Conservation (phyloP, 2,113 vertebrate species). For the Paramisgurnus dabryanus region DNA sequence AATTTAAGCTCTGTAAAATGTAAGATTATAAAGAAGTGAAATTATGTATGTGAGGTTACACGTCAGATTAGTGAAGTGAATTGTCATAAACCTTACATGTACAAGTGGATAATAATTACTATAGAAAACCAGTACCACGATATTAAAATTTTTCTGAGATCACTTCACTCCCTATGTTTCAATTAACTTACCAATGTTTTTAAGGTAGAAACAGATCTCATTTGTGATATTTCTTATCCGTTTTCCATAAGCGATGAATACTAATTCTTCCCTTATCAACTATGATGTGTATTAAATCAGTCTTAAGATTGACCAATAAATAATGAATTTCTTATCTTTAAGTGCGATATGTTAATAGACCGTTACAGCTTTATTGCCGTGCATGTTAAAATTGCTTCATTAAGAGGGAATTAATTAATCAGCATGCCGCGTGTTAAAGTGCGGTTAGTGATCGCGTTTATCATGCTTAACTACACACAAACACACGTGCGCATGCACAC, state of each 20-base stretch:
- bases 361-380: constrained; percentile 2
- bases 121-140: no score
- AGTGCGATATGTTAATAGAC: constrained; percentile 23
- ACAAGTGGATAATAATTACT: no score
- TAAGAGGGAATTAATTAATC: constrained; percentile 38
- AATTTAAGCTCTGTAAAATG: no score
- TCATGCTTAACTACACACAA: constrained; percentile 36
- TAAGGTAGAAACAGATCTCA: background rate
- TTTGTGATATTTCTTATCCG: background rate
- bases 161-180: no score
- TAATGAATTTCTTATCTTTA: constrained; percentile 27
- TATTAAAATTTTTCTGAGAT: no score
- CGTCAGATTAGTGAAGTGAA: no score
- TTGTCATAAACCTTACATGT: no score
- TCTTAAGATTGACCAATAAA: constrained; percentile 32
- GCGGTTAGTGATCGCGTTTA: background rate
- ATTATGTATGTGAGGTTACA: no score
- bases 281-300: constrained; percentile 25
- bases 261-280: background rate
- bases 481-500: constrained; percentile 19
- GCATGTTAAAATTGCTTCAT: constrained; percentile 34
- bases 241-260: background rate
- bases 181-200: no score
- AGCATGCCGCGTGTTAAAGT: constrained; percentile 21
- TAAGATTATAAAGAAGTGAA: no score